Base-by-base conservation (phyloP, 2,888 invertebrate genomes). In the Capitulum mitella region DNA sequence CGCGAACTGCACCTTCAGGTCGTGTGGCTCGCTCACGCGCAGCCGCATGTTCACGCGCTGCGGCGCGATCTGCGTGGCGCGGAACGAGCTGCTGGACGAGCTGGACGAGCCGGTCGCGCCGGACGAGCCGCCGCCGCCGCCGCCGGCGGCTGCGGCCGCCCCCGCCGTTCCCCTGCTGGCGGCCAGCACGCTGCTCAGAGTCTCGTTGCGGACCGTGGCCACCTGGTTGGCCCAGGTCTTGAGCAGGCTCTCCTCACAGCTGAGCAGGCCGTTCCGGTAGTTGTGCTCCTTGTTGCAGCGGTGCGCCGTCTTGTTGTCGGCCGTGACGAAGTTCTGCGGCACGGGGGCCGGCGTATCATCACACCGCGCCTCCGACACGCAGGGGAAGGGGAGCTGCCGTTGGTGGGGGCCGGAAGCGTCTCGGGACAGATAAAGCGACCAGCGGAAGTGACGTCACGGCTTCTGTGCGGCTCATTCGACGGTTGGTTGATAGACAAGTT, bases 1-100 rank as follows among this genome's bases (percentile, higher is more conserved):
- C 19, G 81, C 76, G 80, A 82, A 82, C 34, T 80, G 79, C 34
- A 82, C 80, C 29, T 78, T 77, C 78, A 82, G 70, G 29, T 77
- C 77, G 77, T 79, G 78, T 12, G 80, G 43, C 75, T 82, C 81
- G 70, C 79, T 40, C 12, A 74, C 74, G 74, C 79, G 64, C 37
- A 79, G 61, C 19, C 22, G 43, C 29, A 80, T 74, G 6, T 37
- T 51, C 29, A 79, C 40, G 34, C 48, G 51, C 75, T 80, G 80
- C 14, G 80, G 80, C 26, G 40, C 48, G 16, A 80, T 48, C 79
- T 80, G 80, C 5, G n/a, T 74, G 26, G 74, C 74, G 32, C 40
- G 10, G 40, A 58, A 58, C n/a, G 58, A 58, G 58, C n/a, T 10
- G 29, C 58, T 29, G 58, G n/a, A 29, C n/a, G 58, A 58, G 29